A percentile compares a stretch with the other conserved stretches of the same genome.
These are phyloP conservation scores for Vireo griseus DNA, from an alignment of 2,797 vertebrate genomes.

Conservation along the genomic window DNA sequence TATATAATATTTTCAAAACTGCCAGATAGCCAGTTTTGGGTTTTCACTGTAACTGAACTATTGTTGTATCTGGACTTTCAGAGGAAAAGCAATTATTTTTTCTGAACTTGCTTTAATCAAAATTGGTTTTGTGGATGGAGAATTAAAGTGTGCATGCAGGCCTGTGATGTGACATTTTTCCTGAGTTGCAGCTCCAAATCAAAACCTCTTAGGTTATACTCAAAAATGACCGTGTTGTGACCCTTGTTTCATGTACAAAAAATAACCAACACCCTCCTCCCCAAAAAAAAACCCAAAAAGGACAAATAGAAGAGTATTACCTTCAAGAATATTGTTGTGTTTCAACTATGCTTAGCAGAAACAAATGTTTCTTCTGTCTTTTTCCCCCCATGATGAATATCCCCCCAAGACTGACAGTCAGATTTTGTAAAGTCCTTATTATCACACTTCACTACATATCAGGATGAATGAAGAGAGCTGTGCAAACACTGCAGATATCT, in stretches of 20 bases:
- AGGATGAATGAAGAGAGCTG: constrained; percentile 28
- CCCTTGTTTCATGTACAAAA: not conserved
- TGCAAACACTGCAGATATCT: constrained; percentile 23
- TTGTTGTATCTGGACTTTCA: not conserved
- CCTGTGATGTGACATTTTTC: not conserved
- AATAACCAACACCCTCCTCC: rapidly evolving
- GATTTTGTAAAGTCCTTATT: constrained; percentile 50
- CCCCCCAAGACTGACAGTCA: constrained; percentile 28
- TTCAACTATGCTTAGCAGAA: not conserved
- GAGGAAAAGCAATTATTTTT: not conserved
- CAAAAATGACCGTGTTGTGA: not conserved
- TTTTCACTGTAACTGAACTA: not conserved
- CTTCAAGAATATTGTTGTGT: not conserved
- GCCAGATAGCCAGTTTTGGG: not conserved
- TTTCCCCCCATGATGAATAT: not conserved
- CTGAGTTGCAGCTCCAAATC: not conserved
- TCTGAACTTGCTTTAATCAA: not conserved
- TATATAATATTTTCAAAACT: not conserved
- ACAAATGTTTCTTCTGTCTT: not conserved
- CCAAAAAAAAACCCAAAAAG: rapidly evolving
- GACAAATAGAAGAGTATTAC: not conserved
- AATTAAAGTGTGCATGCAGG: not conserved
- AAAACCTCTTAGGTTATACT: not conserved
- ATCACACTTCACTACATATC: constrained; percentile 21
- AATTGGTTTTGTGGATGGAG: not conserved